These are phyloP conservation scores for Epirrita christyi DNA, from an alignment of 2,888 invertebrate species.

Conservation along the genomic window DNA sequence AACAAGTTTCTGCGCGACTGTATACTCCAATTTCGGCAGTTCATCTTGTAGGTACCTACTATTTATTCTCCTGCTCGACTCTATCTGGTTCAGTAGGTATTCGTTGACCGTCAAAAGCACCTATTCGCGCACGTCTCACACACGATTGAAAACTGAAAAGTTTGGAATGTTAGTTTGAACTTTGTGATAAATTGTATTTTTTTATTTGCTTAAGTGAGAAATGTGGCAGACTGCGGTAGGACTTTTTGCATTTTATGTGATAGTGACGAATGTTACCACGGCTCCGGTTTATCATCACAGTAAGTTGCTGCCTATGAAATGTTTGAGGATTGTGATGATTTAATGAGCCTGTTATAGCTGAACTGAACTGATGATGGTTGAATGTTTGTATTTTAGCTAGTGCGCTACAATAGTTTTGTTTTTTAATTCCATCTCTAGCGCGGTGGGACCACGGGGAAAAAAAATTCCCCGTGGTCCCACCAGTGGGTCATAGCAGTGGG, in stretches of 20 bases:
- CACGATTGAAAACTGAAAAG: conserved; percentile 3
- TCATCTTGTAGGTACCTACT: conserved; percentile 34
- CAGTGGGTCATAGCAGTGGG: too few species aligned
- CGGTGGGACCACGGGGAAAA: too few species aligned
- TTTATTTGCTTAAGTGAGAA: background rate
- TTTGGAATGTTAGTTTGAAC: conserved; percentile 1
- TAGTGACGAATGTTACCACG: conserved; percentile 48
- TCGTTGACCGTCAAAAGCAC: conserved; percentile 44
- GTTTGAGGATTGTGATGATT: too few species aligned
- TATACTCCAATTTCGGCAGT: conserved; percentile 35
- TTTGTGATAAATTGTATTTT: background rate
- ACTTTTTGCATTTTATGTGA: conserved; percentile 41
- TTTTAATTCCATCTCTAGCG: too few species aligned
- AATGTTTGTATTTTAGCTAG: too few species aligned
- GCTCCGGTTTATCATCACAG: conserved; percentile 55
- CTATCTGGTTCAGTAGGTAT: conserved; percentile 57
- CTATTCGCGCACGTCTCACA: conserved; percentile 4
- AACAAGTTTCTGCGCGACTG: conserved; percentile 11
- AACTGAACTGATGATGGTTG: too few species aligned
- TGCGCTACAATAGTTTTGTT: too few species aligned
- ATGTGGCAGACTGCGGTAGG: conserved; percentile 50
- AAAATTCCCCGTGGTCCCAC: too few species aligned
- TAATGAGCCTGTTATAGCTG: too few species aligned
- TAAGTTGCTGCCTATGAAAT: too few species aligned
- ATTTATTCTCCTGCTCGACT: conserved; percentile 56